Evolutionary conservation across 1,140 invertebrate genomes (phyloP).

Genomic region (Ceratina australensis): DNA sequence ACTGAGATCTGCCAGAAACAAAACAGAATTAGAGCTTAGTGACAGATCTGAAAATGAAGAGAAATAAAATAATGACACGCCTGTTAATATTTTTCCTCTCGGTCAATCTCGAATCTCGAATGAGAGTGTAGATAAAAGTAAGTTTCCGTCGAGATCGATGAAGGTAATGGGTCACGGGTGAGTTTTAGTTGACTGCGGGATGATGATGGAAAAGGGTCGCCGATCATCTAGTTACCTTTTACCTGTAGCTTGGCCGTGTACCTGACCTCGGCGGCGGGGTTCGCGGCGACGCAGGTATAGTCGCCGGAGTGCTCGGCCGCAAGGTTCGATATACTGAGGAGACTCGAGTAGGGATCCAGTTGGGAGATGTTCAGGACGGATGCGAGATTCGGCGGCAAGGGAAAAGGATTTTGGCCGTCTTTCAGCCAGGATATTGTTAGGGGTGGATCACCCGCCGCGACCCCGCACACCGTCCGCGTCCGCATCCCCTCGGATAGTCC

Average conservation of each 20-base stretch:
- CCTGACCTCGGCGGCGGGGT: slow-evolving; percentile 88
- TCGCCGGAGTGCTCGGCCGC: slow-evolving; percentile 87
- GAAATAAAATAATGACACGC: background rate
- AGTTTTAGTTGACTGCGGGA: slow-evolving; percentile 2
- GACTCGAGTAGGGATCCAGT: slow-evolving; percentile 87
- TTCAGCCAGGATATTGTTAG: slow-evolving; percentile 89
- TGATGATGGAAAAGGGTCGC: slow-evolving; percentile 66
- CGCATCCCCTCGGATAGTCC: slow-evolving; percentile 91
- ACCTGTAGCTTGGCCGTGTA: slow-evolving; percentile 90
- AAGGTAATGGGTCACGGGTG: background rate
- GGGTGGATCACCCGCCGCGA: slow-evolving; percentile 89
- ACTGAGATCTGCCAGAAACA: too few species aligned
- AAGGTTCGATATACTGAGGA: slow-evolving; percentile 88
- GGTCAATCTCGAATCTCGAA: too few species aligned
- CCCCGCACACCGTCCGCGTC: slow-evolving; percentile 91
- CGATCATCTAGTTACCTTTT: slow-evolving; percentile 86
- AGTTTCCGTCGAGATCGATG: slow-evolving; percentile 44
- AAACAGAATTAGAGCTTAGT: too few species aligned
- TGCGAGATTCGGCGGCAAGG: slow-evolving; percentile 82
- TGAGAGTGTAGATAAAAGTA: background rate
- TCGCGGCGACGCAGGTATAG: slow-evolving; percentile 90
- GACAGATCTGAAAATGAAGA: too few species aligned
- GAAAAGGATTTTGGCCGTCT: slow-evolving; percentile 82
- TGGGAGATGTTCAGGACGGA: slow-evolving; percentile 84
- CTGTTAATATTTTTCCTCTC: background rate